Conservation (phyloP, 1,140 invertebrate genomes). For the Neodiprion virginianus region DNA sequence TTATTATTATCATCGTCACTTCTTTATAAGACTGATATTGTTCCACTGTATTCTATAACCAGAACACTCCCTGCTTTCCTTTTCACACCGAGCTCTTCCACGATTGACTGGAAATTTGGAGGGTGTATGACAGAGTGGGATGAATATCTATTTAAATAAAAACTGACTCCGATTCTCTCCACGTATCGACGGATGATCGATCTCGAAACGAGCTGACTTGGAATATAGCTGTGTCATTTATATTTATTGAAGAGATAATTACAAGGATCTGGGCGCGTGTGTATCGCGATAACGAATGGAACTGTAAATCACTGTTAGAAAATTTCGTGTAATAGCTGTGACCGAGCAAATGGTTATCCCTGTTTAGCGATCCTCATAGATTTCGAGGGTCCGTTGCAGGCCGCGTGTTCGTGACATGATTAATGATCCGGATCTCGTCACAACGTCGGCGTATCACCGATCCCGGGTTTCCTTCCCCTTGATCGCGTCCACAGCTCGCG, state of each 20-base stretch:
- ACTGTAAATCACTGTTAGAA: constrained; percentile 2
- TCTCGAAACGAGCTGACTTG: not conserved
- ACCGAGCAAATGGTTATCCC: not conserved
- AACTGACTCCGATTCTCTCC: not conserved
- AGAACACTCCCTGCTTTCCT: too few species aligned
- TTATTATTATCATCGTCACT: too few species aligned
- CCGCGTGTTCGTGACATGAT: not conserved
- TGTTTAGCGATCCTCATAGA: not conserved
- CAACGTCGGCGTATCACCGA: too few species aligned
- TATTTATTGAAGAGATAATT: not conserved
- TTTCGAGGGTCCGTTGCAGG: too few species aligned
- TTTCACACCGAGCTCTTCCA: too few species aligned
- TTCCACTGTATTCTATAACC: too few species aligned
- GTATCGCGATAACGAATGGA: constrained; percentile 1
- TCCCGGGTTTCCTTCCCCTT: too few species aligned
- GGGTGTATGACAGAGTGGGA: too few species aligned
- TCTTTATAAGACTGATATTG: too few species aligned
- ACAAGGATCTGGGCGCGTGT: not conserved
- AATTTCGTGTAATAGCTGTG: not conserved
- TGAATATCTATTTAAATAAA: not conserved
- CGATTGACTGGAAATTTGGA: too few species aligned
- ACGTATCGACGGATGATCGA: too few species aligned
- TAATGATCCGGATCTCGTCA: not conserved
- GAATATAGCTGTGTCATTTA: constrained; percentile 1
- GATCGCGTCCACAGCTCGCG: too few species aligned